Conservation (phyloP, 1,140 invertebrate species). For the Micrasema minimum region DNA sequence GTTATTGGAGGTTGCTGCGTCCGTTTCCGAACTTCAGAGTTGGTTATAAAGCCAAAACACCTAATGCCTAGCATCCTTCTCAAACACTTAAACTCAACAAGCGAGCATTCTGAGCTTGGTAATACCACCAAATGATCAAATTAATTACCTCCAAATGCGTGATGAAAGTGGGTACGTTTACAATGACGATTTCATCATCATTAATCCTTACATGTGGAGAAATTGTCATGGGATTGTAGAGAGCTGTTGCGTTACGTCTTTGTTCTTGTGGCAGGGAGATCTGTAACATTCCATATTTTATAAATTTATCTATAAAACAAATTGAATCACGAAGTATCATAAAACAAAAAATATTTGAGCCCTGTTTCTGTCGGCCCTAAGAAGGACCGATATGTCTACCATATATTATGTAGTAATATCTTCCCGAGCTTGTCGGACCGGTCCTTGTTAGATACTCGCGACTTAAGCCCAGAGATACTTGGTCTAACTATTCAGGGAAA, state of each 20-base stretch:
- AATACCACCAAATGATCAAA: too few species aligned
- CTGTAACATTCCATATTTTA: too few species aligned
- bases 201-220: slow-evolving; percentile 69
- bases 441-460: slow-evolving; percentile 91
- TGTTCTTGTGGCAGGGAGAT: slow-evolving; percentile 91
- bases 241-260: slow-evolving; percentile 86
- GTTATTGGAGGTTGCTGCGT: too few species aligned
- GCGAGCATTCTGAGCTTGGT: too few species aligned
- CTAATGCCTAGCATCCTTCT: too few species aligned
- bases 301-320: slow-evolving; percentile 45
- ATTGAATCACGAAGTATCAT: not conserved
- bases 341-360: not conserved
- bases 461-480: slow-evolving; percentile 87
- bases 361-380: slow-evolving; percentile 79
- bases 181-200: slow-evolving; percentile 80
- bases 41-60: too few species aligned
- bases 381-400: slow-evolving; percentile 87
- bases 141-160: slow-evolving; percentile 71
- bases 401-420: slow-evolving; percentile 85
- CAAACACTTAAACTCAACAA: too few species aligned
- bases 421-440: slow-evolving; percentile 80
- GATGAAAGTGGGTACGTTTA: slow-evolving; percentile 83
- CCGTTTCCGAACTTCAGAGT: too few species aligned
- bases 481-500: slow-evolving; percentile 82
- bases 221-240: slow-evolving; percentile 92